Conservation (phyloP, 2,888 invertebrate species). For the Cantharis lateralis region DNA sequence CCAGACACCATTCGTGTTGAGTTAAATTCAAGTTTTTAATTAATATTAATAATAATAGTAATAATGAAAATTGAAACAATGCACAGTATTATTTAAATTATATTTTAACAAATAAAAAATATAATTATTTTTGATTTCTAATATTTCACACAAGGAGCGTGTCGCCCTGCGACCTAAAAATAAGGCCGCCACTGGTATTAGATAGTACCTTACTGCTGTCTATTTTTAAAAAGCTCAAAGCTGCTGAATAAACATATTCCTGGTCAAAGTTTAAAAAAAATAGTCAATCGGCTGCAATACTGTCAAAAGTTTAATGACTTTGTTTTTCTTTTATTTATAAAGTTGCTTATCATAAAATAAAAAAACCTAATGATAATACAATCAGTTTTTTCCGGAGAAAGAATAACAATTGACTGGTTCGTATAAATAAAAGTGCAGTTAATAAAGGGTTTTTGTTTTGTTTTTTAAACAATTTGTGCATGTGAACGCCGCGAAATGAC, state of each 20-base stretch:
- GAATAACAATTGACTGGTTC: not conserved
- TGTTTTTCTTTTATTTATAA: not conserved
- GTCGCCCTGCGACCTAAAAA: not conserved
- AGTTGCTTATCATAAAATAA: not conserved
- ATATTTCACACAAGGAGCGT: not conserved
- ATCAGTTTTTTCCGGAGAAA: not conserved
- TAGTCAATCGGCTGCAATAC: not conserved
- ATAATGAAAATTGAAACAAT: no score
- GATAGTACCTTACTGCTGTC: no score
- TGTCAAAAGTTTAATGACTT: not conserved
- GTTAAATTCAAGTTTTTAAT: no score
- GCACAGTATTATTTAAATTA: no score
- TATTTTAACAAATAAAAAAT: no score
- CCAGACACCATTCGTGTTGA: no score
- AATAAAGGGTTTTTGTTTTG: not conserved
- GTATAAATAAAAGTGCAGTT: not conserved
- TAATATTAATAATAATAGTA: no score
- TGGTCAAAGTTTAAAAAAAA: not conserved
- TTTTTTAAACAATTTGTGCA: not conserved
- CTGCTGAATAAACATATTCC: not conserved
- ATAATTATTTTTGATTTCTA: no score
- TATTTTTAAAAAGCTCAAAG: not conserved
- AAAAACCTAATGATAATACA: not conserved
- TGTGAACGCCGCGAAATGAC: slow-evolving; percentile 37
- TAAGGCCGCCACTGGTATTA: not conserved